Evolutionary conservation across 92 coral and sea anemone genomes (phyloP).

Genomic region (Parazoanthus darwini): DNA sequence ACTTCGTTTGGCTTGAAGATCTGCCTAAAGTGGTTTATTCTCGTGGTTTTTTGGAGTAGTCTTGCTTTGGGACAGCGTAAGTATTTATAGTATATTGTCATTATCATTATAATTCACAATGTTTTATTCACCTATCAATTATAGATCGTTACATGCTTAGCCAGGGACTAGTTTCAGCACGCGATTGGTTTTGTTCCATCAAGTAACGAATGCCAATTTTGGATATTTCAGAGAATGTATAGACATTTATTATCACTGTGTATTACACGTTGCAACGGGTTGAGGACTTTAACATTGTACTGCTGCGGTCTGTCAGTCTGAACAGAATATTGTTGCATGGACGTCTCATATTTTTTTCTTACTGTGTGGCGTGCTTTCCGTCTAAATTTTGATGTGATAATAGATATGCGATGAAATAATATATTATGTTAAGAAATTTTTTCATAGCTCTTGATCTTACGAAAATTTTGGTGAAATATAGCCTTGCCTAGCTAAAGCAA

Average conservation of each 20-base stretch:
- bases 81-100: not conserved
- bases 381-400: not conserved
- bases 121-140: not conserved
- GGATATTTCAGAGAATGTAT: too few species aligned
- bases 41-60: not conserved
- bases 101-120: not conserved
- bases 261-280: not conserved
- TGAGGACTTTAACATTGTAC: too few species aligned
- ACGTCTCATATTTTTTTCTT: not conserved
- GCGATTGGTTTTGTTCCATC: not conserved
- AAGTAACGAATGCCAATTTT: not conserved
- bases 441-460: not conserved
- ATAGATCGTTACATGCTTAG: too few species aligned
- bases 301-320: not conserved
- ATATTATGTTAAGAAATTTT: not conserved
- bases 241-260: not conserved
- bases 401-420: too few species aligned
- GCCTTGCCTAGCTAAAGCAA: too few species aligned
- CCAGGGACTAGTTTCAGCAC: not conserved
- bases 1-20: not conserved
- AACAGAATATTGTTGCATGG: not conserved
- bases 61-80: constrained; percentile 26
- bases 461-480: not conserved
- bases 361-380: not conserved
- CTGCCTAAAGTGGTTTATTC: not conserved